Percentiles rank a stretch among this genome's conserved stretches.
Evolutionary conservation across 1,140 invertebrate species (phyloP).

Genomic region (Sesamia nonagrioides): DNA sequence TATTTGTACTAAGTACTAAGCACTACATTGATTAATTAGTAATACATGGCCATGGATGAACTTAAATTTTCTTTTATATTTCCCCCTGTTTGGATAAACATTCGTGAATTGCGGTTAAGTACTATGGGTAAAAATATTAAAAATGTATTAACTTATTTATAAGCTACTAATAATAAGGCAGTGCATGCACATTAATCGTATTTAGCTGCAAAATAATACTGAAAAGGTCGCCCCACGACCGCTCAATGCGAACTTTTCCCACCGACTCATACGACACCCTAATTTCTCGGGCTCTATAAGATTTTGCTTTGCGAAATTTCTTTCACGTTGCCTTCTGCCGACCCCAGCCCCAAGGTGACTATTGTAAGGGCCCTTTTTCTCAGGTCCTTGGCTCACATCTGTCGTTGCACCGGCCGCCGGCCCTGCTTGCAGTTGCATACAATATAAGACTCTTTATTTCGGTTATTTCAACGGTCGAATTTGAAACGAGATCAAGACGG

Average conservation of each 20-base stretch:
- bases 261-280: constrained; percentile 60
- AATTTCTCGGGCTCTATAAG: constrained; percentile 60
- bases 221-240: constrained; percentile 12
- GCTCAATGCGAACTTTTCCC: constrained; percentile 57
- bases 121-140: not conserved
- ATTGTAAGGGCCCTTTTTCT: constrained; percentile 67
- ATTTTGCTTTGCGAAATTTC: constrained; percentile 68
- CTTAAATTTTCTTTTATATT: no score
- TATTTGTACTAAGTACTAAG: no score
- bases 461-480: constrained; percentile 64
- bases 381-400: constrained; percentile 66
- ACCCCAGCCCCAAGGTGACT: constrained; percentile 58
- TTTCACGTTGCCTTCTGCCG: constrained; percentile 64
- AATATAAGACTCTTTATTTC: constrained; percentile 58
- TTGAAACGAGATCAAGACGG: constrained; percentile 17
- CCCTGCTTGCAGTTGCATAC: constrained; percentile 52
- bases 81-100: no score
- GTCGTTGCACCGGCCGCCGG: constrained; percentile 67
- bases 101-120: no score
- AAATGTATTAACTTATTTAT: not conserved
- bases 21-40: no score
- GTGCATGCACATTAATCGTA: constrained; percentile 32
- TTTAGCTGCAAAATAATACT: constrained; percentile 6
- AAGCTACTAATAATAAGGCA: not conserved
- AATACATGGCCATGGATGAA: no score